Evolutionary conservation across 2,797 vertebrate genomes (phyloP).

Genomic region (Micropoecilia bifurca): DNA sequence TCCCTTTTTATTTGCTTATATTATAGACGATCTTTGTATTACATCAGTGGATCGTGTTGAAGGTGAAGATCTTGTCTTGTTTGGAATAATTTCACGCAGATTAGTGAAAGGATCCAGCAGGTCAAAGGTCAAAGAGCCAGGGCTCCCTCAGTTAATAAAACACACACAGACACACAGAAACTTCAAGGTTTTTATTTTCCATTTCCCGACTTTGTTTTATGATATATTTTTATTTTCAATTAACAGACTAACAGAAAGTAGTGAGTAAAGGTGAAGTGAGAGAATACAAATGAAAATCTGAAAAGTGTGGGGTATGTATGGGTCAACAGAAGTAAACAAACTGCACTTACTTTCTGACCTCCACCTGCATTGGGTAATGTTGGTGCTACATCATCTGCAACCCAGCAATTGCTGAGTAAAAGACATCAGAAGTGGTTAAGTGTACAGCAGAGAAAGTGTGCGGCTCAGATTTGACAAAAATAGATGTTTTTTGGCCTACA

Average conservation of each 20-base stretch:
- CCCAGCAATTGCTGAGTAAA: no score
- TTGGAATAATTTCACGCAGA: slow-evolving; percentile 8
- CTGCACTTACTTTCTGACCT: no score
- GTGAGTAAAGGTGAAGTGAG: not conserved
- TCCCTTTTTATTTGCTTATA: not conserved
- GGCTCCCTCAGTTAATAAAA: not conserved
- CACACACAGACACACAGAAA: not conserved
- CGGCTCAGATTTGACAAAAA: not conserved
- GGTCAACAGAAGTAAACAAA: no score
- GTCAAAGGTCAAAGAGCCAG: not conserved
- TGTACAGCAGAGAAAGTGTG: not conserved
- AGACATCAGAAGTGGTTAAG: no score
- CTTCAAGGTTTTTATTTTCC: not conserved
- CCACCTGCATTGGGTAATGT: no score
- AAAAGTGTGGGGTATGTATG: not conserved
- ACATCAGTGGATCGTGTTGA: not conserved
- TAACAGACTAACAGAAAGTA: not conserved
- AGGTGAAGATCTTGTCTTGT: not conserved
- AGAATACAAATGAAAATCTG: not conserved
- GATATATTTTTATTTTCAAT: not conserved
- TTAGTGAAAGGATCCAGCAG: not conserved
- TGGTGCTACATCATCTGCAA: no score
- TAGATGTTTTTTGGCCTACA: not conserved
- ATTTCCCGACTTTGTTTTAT: not conserved
- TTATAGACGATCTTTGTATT: not conserved